Base-by-base conservation (phyloP, 1,140 invertebrate species). In the Hyles euphorbiae region DNA sequence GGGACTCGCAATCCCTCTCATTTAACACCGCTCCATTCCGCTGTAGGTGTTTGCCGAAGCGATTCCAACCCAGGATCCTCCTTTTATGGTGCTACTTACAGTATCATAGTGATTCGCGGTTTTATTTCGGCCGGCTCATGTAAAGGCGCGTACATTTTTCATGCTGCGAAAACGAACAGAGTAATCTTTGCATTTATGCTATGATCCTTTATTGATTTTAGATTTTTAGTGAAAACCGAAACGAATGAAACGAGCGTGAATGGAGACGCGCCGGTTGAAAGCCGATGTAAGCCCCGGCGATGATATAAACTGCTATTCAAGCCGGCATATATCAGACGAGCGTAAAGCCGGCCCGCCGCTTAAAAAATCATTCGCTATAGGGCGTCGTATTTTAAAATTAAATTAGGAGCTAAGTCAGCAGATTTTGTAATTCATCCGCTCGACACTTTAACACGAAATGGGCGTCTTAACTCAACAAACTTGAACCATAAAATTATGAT, bases 131-230 rank as follows among this genome's bases (percentile, higher is more conserved):
- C 82, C 81, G 80, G 79, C 76, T 83, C 83, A 74, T 76, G 79
- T 83, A 82, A 81, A 78, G 77, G 76, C 72, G 70, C 78, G 76
- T 76, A 88, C 83, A 88, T 88, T 86, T 88, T 88, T 87, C 83
- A 85, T 71, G 78, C 72, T 74, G 69, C 77, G 74, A 75, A 72
- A 81, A 68, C 78, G 81, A 78, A 71, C 78, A 79, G 73, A 74
- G 74, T 88, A 88, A 88, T 88, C 85, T 88, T 88, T 87, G 85
- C 83, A 88, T 88, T 88, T 88, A 87, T 81, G 72, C 76, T 71
- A 71, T 85, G 85, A 88, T 85, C 85, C 85, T 85, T 85, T 88
- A 88, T 87, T 88, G 85, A 88, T 88, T 88, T 88, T 87, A 88
- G 85, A 88, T 88, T 88, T 87, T 86, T 88, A 87, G 82, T 83